Evolutionary conservation across 2,888 invertebrate genomes (phyloP).

Genomic region (Notodonta dromedarius): DNA sequence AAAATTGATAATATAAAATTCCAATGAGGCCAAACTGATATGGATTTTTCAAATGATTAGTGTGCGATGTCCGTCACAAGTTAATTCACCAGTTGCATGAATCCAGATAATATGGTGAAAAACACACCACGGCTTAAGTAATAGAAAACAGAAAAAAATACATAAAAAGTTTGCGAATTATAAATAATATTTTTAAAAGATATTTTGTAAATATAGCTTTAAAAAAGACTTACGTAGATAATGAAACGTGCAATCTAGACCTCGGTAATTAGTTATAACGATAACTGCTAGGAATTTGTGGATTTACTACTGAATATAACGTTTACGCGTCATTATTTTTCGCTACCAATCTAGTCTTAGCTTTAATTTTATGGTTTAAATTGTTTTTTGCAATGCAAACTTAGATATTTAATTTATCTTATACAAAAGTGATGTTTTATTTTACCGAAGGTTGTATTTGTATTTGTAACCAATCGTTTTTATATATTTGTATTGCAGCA

Average conservation of each 20-base stretch:
- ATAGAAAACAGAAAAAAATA: slow-evolving; percentile 44
- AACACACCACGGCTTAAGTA: slow-evolving; percentile 54
- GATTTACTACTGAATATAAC: slow-evolving; percentile 35
- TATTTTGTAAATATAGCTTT: slow-evolving; percentile 80
- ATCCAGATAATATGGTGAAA: slow-evolving; percentile 50
- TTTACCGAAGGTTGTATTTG: not conserved
- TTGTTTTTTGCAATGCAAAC: slow-evolving; percentile 18
- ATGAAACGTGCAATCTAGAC: slow-evolving; percentile 79
- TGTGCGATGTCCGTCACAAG: not conserved
- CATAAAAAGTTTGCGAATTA: slow-evolving; percentile 63
- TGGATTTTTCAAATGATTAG: too few species aligned
- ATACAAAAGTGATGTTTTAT: slow-evolving; percentile 11
- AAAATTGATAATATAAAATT: slow-evolving; percentile 19
- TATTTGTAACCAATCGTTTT: not conserved
- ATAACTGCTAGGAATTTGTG: slow-evolving; percentile 69
- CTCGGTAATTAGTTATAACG: slow-evolving; percentile 58
- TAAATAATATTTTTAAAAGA: slow-evolving; percentile 79
- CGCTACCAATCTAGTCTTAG: slow-evolving; percentile 61
- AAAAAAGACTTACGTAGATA: slow-evolving; percentile 48
- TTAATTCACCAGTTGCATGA: slow-evolving; percentile 42
- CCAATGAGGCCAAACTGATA: slow-evolving; percentile 43
- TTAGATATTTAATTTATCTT: slow-evolving; percentile 18
- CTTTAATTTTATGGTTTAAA: slow-evolving; percentile 44
- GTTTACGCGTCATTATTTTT: slow-evolving; percentile 56
- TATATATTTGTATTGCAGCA: slow-evolving; percentile 11